Evolutionary conservation across 2,113 vertebrate species (phyloP), one percentile per base, ranked within the genome.

Genomic region (Zapornia atra): DNA sequence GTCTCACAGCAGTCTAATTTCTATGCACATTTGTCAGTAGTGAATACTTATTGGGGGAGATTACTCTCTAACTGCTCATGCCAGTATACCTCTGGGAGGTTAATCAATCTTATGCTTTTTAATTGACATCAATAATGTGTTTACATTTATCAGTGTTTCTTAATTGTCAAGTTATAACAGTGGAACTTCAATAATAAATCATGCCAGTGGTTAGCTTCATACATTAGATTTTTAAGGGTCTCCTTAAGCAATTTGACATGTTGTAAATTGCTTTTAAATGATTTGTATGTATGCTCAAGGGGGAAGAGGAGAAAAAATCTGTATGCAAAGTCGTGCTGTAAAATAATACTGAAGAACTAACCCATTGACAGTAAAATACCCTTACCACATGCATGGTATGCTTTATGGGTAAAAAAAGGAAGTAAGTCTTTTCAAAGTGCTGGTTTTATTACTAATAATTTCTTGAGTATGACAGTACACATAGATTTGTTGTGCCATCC

Each of bases 61-160:
- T 98, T 96, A 95, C 92, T 96, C 86, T 96, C 70, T 96, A 95
- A 92, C 94, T 96, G 94, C 95, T 96, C 66, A 6, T 96, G 86
- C 96, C 94, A 93, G 59, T 97, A 84, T 96, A 95, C 96, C 95
- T 90, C 80, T 96, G 96, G 94, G 95, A 98, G 87, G 81, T 96
- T 98, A 96, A 97, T 98, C 97, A 96, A 93, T 98, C 97, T 98
- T 94, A 46, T 86, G 95, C 86, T 94, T 97, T 97, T 96, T 98
- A 98, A 98, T 97, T 97, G 97, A 94, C 96, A 96, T 98, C 98
- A 97, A 98, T 98, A 98, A 97, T 96, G 82, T 95, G 94, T 97
- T 98, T 98, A 97, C 97, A 97, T 98, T 98, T 97, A 97, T 98
- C 98, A 98, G 88, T 98, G 98, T 93, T 97, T 97, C 92, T 97